phyloP scores from a whole-genome alignment of 2,888 invertebrate genomes.

The Cephus pygmeus region DNA sequence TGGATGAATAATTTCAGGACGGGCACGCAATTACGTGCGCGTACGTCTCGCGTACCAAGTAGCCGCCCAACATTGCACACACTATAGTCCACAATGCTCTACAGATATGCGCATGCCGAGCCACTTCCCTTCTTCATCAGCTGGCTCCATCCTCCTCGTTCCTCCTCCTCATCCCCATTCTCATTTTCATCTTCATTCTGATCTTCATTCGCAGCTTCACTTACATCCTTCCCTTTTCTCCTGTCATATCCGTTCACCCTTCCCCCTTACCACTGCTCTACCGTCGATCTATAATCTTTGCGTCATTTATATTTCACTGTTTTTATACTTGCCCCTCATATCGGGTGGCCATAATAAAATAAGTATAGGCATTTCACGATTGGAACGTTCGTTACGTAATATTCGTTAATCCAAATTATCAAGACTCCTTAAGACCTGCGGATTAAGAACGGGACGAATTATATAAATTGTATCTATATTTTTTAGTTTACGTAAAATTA shows the following conservation, averaged over 20 bases:
- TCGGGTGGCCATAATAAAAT: slow-evolving; percentile 18
- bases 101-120: not conserved
- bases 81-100: slow-evolving; percentile 6
- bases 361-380: not conserved
- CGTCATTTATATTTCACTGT: slow-evolving; percentile 61
- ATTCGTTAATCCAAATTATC: not conserved
- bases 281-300: slow-evolving; percentile 51
- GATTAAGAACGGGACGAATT: not conserved
- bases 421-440: not conserved
- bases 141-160: slow-evolving; percentile 9
- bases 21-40: slow-evolving; percentile 64
- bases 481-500: not conserved
- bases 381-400: not conserved
- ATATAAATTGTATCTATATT: not conserved
- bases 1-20: slow-evolving; percentile 66
- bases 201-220: slow-evolving; percentile 14
- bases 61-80: slow-evolving; percentile 47
- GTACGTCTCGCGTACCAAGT: slow-evolving; percentile 66
- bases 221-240: not conserved
- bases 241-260: slow-evolving; percentile 6
- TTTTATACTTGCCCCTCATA: slow-evolving; percentile 38
- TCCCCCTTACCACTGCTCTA: slow-evolving; percentile 12
- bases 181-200: slow-evolving; percentile 26
- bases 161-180: slow-evolving; percentile 16
- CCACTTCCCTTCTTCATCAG: not conserved